Evolutionary conservation across 2,797 vertebrate genomes (phyloP).

Genomic region (Peromyscus aztecus): DNA sequence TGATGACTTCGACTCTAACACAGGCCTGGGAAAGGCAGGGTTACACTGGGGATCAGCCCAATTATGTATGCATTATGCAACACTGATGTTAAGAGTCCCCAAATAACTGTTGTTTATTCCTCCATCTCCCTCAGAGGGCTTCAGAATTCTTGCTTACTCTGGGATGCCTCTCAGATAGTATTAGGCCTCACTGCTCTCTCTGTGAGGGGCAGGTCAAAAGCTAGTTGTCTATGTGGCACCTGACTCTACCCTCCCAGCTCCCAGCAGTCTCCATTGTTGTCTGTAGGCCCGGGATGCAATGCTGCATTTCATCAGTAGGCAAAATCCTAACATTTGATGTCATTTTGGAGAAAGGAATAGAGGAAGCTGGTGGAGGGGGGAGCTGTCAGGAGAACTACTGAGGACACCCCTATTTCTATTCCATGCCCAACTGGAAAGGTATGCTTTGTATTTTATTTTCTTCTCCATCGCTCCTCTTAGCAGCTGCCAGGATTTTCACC

Average conservation of each 20-base stretch:
- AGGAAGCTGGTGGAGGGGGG: not conserved
- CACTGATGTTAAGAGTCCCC: not conserved
- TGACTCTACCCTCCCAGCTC: not conserved
- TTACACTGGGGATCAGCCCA: not conserved
- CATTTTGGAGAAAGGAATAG: not conserved
- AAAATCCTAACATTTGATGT: conserved; percentile 19
- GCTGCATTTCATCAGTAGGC: conserved; percentile 1
- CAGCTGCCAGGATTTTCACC: not conserved
- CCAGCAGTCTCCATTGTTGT: not conserved
- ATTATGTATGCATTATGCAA: not conserved
- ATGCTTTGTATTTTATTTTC: not conserved
- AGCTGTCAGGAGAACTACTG: not conserved
- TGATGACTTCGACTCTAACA: not conserved
- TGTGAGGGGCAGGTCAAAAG: not conserved
- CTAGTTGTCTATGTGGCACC: not conserved
- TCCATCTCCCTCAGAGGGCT: not conserved
- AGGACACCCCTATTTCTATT: not conserved
- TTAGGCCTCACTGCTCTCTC: no score
- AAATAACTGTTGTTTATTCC: not conserved
- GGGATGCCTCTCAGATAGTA: not conserved
- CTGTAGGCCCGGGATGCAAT: conserved; percentile 45
- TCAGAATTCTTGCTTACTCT: not conserved
- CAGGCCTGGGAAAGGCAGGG: not conserved
- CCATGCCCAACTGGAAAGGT: not conserved
- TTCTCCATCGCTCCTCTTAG: not conserved